Percentiles rank a stretch among this genome's conserved stretches.
phyloP scores from a whole-genome alignment of 2,113 vertebrate genomes.

The Thunnus thynnus region DNA sequence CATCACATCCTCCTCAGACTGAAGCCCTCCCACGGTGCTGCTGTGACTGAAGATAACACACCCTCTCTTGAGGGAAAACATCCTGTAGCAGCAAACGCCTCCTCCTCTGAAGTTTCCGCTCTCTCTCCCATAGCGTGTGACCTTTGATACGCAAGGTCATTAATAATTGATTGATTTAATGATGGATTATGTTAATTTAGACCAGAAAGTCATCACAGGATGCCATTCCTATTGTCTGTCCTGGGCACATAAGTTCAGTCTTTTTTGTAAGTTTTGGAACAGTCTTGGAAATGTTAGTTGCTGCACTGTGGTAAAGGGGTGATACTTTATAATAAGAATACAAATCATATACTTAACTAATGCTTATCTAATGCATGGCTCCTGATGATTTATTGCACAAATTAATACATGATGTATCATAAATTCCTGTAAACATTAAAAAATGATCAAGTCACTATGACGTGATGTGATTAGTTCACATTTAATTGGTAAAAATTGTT shows the following conservation, averaged over 20 bases:
- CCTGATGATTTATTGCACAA: too few relatives aligned
- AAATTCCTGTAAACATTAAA: too few relatives aligned
- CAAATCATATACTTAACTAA: too few relatives aligned
- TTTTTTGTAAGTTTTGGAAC: too few relatives aligned
- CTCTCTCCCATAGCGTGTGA: conserved; percentile 42
- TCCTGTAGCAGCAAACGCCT: conserved; percentile 66
- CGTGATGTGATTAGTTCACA: too few relatives aligned
- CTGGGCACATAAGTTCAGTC: background rate
- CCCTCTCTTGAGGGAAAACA: conserved; percentile 56
- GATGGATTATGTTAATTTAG: background rate
- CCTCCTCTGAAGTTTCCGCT: conserved; percentile 54
- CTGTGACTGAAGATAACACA: conserved; percentile 21
- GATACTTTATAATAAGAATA: too few relatives aligned
- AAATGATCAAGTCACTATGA: too few relatives aligned
- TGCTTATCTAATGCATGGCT: too few relatives aligned
- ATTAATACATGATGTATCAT: too few relatives aligned
- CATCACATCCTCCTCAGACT: conserved; percentile 17
- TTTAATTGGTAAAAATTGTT: too few relatives aligned
- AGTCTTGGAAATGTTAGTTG: too few relatives aligned
- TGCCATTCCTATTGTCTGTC: background rate
- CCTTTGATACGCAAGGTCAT: background rate
- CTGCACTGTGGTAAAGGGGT: too few relatives aligned
- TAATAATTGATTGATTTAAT: background rate
- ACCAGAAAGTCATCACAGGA: background rate
- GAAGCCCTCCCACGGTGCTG: conserved; percentile 47